These are phyloP conservation scores for Drosophila simulans DNA, from an alignment of 1,140 invertebrate species.

Conservation along the genomic window DNA sequence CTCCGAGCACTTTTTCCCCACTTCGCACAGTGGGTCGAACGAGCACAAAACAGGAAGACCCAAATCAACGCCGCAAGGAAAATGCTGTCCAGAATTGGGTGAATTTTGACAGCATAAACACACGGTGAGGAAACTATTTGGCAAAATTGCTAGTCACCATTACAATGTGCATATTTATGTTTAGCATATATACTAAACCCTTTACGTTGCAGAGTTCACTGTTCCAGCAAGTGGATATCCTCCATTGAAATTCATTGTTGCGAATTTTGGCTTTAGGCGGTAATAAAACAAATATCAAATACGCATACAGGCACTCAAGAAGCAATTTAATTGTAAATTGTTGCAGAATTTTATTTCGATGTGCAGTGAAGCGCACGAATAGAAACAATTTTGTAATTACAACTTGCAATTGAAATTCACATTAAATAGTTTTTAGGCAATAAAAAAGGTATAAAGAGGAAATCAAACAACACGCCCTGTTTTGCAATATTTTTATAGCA, in stretches of 20 bases:
- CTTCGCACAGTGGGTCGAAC: conserved; percentile 29
- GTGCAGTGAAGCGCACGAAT: not conserved
- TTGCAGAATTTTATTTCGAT: not conserved
- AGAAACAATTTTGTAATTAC: not conserved
- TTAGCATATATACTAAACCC: not conserved
- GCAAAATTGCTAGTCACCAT: conserved; percentile 19
- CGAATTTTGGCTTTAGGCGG: not conserved
- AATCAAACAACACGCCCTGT: not conserved
- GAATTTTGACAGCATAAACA: conserved; percentile 6
- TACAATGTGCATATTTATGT: conserved; percentile 8
- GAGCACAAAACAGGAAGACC: conserved; percentile 9
- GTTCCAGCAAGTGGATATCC: not conserved
- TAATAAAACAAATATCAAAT: not conserved
- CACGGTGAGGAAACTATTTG: conserved; percentile 11
- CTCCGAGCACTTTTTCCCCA: conserved; percentile 43
- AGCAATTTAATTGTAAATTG: not conserved
- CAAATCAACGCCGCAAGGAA: conserved; percentile 30
- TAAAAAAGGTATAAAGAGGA: not conserved
- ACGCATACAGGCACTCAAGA: not conserved
- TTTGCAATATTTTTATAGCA: not conserved
- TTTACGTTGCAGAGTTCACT: not conserved
- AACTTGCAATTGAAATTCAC: not conserved
- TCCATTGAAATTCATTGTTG: not conserved
- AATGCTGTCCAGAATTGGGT: conserved; percentile 20
- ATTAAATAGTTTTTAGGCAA: not conserved